These are phyloP conservation scores for Microchrysa polita DNA, from an alignment of 2,888 invertebrate genomes.

Conservation along the genomic window DNA sequence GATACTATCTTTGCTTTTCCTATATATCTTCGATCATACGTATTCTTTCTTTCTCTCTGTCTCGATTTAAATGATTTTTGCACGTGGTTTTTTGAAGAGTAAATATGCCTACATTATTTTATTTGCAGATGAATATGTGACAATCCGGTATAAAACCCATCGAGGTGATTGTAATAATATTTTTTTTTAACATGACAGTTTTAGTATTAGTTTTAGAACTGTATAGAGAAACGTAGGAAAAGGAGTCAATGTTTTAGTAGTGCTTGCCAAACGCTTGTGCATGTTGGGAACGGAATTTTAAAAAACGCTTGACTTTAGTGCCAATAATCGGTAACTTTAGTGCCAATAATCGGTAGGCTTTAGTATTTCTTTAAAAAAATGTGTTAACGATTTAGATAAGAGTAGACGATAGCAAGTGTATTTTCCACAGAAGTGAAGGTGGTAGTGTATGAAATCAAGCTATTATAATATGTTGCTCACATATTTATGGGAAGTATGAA, in stretches of 20 bases:
- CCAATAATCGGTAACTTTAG: too few species aligned
- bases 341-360: too few species aligned
- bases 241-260: background rate
- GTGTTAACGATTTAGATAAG: too few species aligned
- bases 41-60: constrained; percentile 11
- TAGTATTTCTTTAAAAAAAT: too few species aligned
- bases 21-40: constrained; percentile 9
- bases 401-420: too few species aligned
- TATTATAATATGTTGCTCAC: too few species aligned
- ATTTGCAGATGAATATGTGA: constrained; percentile 91
- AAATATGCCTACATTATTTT: constrained; percentile 59
- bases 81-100: constrained; percentile 14
- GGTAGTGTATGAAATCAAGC: too few species aligned
- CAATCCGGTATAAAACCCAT: constrained; percentile 88
- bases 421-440: too few species aligned
- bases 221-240: background rate
- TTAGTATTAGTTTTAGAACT: too few species aligned
- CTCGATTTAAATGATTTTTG: background rate
- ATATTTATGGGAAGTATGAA: too few species aligned
- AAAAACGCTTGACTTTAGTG: too few species aligned
- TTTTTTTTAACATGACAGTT: constrained; percentile 17
- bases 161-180: constrained; percentile 72
- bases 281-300: constrained; percentile 42
- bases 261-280: constrained; percentile 35
- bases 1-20: background rate